A percentile compares a stretch with the other conserved stretches of the same genome.
Conservation (phyloP, 2,888 invertebrate species). For the Andrena hattorfiana region DNA sequence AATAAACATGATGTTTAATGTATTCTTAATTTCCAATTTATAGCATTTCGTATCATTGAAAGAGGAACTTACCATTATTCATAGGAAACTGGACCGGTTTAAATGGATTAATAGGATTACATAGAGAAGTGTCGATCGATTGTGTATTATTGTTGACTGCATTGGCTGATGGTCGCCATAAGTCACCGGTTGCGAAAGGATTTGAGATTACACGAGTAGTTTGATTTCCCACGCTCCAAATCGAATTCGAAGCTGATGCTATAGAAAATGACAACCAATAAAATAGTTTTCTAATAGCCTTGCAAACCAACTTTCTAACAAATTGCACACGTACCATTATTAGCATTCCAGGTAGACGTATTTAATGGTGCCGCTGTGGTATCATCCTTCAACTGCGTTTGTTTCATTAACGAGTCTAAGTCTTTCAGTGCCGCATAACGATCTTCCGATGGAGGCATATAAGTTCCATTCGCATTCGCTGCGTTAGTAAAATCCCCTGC, state of each 20-base stretch:
- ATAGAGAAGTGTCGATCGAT: constrained; percentile 77
- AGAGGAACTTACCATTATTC: constrained; percentile 78
- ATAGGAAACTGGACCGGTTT: constrained; percentile 79
- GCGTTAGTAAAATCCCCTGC: constrained; percentile 42
- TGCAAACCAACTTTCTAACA: neutral
- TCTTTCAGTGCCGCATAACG: constrained; percentile 98
- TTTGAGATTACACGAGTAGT: constrained; percentile 80
- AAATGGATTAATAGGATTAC: constrained; percentile 82
- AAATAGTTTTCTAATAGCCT: constrained; percentile 2
- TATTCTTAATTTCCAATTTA: constrained; percentile 1
- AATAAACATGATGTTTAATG: constrained; percentile 10
- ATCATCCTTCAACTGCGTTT: constrained; percentile 82
- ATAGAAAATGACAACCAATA: neutral
- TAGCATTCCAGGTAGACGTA: constrained; percentile 78
- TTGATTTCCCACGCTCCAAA: constrained; percentile 79
- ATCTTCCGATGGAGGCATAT: constrained; percentile 89
- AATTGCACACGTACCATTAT: constrained; percentile 68
- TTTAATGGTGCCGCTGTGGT: constrained; percentile 68
- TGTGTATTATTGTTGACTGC: constrained; percentile 81
- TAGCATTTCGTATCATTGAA: constrained; percentile 6
- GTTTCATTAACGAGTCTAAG: constrained; percentile 90
- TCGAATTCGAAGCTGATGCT: constrained; percentile 75
- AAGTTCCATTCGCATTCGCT: constrained; percentile 77
- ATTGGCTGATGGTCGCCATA: constrained; percentile 82
- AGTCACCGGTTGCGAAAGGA: constrained; percentile 79